Base-by-base conservation (phyloP, 2,797 vertebrate species). In the Oreonectes daqikongensis region DNA sequence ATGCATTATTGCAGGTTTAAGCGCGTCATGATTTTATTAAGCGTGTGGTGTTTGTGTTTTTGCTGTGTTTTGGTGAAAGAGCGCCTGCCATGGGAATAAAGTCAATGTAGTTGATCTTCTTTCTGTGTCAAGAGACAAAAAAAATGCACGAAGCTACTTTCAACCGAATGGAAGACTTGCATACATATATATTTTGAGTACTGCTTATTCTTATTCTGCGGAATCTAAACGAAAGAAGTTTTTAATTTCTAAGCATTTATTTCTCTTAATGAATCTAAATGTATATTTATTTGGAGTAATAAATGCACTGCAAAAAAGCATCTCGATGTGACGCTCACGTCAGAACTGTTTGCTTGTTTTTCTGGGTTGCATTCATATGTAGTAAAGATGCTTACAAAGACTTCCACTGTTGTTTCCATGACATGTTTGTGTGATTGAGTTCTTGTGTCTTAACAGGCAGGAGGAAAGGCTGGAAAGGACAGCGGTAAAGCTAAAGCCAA, bases 401-500 rank as follows among this genome's bases (percentile, higher is more conserved):
- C 28, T 63, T 40, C 2, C 60, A 63, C 6, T 65, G 22, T 59
- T 9, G 20, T 57, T 24, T 28, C 28, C 14, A 4, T 44, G 38
- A 30, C 8, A 8, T 35, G 8, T 35, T 7, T 35, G 38, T 5
- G n/a, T 53, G 22, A 5, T 42, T 30, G 3, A 52, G 42, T 63
- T 55, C 10, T 75, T 60, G 18, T 72, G 38, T 2, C 71, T 52
- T 5, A 18, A 2, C 82, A 95, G 94, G 94, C 94, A 91, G 94
- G 94, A 80, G 94, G 94, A 59, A 95, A 95, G 86, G 94, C 94
- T 79, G 94, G 94, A 63, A 95, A 95, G 73, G 94, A 95, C 87
- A 94, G 93, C 17, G 94, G 94, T 65, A 95, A 95, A 85, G 93
- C 94, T 70, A 95, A 95, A 86, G 91, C 94, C 0, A 95, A 95